Evolutionary conservation across 2,797 vertebrate genomes (phyloP), one percentile per base, ranked within the genome.

Genomic region (Sebastes diploproa): DNA sequence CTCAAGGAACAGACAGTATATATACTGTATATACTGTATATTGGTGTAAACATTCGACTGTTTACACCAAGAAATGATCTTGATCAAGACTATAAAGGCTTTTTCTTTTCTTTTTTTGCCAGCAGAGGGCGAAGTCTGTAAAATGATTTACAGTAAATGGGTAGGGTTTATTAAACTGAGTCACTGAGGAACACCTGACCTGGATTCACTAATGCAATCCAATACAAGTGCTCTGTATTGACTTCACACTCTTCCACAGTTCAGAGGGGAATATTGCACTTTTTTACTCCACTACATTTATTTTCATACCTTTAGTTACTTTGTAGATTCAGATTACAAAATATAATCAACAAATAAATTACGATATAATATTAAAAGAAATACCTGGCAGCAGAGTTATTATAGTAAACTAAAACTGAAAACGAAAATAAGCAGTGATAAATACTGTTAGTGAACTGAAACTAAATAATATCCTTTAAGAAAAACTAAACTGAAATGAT

Each of bases 141-240:
- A n/a, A n/a, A 52, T 27, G 32, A 56, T 7, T 84, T 62, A 66
- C 67, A 62, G 71, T 30, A 81, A 79, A 78, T 10, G 7, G 18
- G 16, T 22, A 9, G 7, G 42, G 18, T 75, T 72, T 20, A 1
- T 56, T 23, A 16, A 54, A 68, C 12, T 38, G 36, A 50, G 27
- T 12, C 11, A 6, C 1, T 42, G 20, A 52, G 6, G 7, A 7
- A 38, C 6, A 20, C 3, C n/a, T 30, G 4, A 5, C 20, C 32
- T 11, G n/a, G 2, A 34, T 58, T 16, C 6, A 22, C 1, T 50
- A 0, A 72, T 12, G 13, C 50, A 52, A 5, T 34, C 9, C 6
- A 54, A 23, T 8, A 8, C 1, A 22, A 8, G 14, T 36, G 52
- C 8, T n/a, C 42, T 20, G 42, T 25, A n/a, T 30, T 30, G 11